Conservation (phyloP, 2,888 invertebrate genomes). For the Celastrina argiolus region DNA sequence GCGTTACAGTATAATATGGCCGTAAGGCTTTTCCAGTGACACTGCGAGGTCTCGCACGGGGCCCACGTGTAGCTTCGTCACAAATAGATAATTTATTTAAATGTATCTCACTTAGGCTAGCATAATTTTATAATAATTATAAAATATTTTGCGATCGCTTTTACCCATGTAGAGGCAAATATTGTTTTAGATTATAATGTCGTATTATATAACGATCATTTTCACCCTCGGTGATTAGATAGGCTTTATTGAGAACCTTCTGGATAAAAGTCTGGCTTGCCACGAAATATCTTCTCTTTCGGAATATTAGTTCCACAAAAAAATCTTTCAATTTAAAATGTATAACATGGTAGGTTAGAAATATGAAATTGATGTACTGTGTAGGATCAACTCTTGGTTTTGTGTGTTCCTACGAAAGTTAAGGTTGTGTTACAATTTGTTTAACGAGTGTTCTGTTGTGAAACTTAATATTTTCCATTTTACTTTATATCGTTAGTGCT, state of each 20-base stretch:
- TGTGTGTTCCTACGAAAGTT: not conserved
- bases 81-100: conserved; percentile 16
- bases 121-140: conserved; percentile 3
- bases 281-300: too few relatives aligned
- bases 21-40: not conserved
- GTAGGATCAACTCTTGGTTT: not conserved
- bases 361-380: too few relatives aligned
- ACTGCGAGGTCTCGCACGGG: not conserved
- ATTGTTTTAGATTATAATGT: not conserved
- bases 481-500: not conserved
- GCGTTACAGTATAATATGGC: too few relatives aligned
- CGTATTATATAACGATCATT: not conserved
- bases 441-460: conserved; percentile 3
- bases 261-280: not conserved
- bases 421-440: conserved; percentile 14
- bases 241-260: not conserved
- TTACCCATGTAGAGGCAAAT: not conserved
- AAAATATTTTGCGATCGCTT: conserved; percentile 16
- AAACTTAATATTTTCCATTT: not conserved
- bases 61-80: not conserved
- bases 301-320: not conserved
- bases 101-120: not conserved
- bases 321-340: not conserved
- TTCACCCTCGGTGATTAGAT: not conserved
- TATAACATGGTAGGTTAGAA: not conserved